Evolutionary conservation across 2,888 invertebrate genomes (phyloP).

Genomic region (Tetragonula carbonaria): DNA sequence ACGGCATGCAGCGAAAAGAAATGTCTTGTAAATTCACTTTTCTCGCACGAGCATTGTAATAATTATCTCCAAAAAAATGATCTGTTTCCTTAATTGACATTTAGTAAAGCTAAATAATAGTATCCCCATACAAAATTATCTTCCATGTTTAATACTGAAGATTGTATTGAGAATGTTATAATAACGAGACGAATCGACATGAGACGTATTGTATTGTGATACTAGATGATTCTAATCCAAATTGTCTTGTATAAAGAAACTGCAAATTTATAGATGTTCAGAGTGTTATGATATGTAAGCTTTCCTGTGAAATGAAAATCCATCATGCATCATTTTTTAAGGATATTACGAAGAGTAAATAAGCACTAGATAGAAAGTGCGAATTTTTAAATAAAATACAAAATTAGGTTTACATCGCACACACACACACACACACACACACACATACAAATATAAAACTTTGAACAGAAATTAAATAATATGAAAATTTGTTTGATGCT

Average conservation of each 20-base stretch:
- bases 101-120: slow-evolving; percentile 21
- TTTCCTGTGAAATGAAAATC: slow-evolving; percentile 21
- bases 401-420: background rate
- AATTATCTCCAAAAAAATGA: background rate
- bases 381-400: slow-evolving; percentile 2
- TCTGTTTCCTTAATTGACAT: background rate
- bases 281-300: slow-evolving; percentile 41
- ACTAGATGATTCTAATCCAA: slow-evolving; percentile 9
- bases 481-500: slow-evolving; percentile 3
- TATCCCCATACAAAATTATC: background rate
- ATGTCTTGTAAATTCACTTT: slow-evolving; percentile 46
- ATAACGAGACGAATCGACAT: background rate
- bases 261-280: slow-evolving; percentile 21
- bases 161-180: background rate
- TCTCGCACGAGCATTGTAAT: slow-evolving; percentile 25
- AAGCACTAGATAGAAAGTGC: slow-evolving; percentile 20
- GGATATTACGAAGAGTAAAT: slow-evolving; percentile 15
- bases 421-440: background rate
- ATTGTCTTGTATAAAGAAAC: slow-evolving; percentile 33
- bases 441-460: slow-evolving; percentile 4
- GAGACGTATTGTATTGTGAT: slow-evolving; percentile 15
- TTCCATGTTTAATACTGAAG: background rate
- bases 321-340: slow-evolving; percentile 44
- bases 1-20: slow-evolving; percentile 74
- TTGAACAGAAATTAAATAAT: slow-evolving; percentile 19